A percentile compares a stretch with the other conserved stretches of the same genome.
Conservation (phyloP, 2,113 vertebrate genomes). For the Pachycephala philippinensis region DNA sequence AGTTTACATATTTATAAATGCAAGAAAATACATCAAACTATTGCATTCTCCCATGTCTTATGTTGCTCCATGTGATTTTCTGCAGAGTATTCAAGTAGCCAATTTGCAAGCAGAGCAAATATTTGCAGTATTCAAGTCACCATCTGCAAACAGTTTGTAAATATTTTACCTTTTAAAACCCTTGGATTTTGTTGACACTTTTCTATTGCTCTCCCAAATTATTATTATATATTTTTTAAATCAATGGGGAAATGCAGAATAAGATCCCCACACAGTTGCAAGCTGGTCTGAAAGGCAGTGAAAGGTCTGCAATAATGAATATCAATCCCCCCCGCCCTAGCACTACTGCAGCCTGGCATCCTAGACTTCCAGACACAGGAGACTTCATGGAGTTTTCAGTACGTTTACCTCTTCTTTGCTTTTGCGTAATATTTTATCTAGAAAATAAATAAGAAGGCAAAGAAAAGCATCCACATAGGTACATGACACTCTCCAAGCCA, state of each 20-base stretch:
- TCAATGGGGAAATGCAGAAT: neutral
- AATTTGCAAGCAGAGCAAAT: conserved; percentile 7
- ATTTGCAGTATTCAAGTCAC: conserved; percentile 22
- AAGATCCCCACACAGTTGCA: neutral
- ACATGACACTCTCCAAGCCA: neutral
- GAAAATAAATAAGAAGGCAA: neutral
- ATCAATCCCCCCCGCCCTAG: neutral
- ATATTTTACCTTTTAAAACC: neutral
- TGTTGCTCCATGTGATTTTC: neutral
- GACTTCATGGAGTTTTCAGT: neutral
- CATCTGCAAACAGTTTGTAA: neutral
- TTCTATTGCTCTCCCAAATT: neutral
- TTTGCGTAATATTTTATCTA: neutral
- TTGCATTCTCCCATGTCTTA: neutral
- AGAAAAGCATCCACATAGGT: neutral
- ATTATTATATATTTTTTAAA: neutral
- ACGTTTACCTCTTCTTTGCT: neutral
- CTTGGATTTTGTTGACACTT: neutral
- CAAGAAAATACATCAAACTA: neutral
- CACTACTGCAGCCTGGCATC: neutral
- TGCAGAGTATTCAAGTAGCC: neutral
- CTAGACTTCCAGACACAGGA: neutral
- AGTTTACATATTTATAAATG: neutral
- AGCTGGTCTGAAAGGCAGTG: neutral
- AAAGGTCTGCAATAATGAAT: neutral